Evolutionary conservation across 2,113 vertebrate genomes (phyloP).

Genomic region (Triplophysa rosa): DNA sequence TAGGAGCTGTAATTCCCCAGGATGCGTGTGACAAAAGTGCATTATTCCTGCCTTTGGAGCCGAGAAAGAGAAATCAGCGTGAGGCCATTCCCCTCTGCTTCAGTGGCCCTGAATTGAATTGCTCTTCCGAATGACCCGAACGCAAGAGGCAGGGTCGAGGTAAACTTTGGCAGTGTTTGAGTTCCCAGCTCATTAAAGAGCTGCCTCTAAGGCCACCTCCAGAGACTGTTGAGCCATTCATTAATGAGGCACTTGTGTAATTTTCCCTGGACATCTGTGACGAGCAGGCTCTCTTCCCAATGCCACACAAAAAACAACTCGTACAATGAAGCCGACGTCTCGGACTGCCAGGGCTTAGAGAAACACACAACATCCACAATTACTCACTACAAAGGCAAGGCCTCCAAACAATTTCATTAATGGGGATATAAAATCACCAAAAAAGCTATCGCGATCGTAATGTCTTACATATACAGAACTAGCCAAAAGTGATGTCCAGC

Average conservation of each 20-base stretch:
- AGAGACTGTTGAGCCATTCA: slow-evolving; percentile 56
- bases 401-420: not conserved
- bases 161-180: slow-evolving; percentile 60
- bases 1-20: slow-evolving; percentile 59
- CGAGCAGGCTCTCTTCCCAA: slow-evolving; percentile 51
- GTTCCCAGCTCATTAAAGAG: slow-evolving; percentile 60
- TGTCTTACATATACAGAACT: not conserved
- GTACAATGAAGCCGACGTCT: slow-evolving; percentile 46
- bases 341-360: slow-evolving; percentile 41
- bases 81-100: slow-evolving; percentile 59
- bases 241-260: slow-evolving; percentile 59
- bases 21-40: slow-evolving; percentile 58
- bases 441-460: not conserved
- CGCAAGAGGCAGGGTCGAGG: slow-evolving; percentile 58
- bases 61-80: slow-evolving; percentile 53
- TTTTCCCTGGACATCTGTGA: slow-evolving; percentile 56
- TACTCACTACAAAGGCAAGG: slow-evolving; percentile 26
- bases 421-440: not conserved
- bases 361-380: slow-evolving; percentile 40
- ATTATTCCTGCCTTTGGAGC: slow-evolving; percentile 58
- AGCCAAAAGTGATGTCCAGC: no score
- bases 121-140: slow-evolving; percentile 58
- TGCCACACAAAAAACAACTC: slow-evolving; percentile 53
- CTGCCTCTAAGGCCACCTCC: slow-evolving; percentile 57
- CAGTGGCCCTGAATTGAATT: slow-evolving; percentile 59